Base-by-base conservation (phyloP, 2,113 vertebrate species). In the Chlorodrepanis virens region DNA sequence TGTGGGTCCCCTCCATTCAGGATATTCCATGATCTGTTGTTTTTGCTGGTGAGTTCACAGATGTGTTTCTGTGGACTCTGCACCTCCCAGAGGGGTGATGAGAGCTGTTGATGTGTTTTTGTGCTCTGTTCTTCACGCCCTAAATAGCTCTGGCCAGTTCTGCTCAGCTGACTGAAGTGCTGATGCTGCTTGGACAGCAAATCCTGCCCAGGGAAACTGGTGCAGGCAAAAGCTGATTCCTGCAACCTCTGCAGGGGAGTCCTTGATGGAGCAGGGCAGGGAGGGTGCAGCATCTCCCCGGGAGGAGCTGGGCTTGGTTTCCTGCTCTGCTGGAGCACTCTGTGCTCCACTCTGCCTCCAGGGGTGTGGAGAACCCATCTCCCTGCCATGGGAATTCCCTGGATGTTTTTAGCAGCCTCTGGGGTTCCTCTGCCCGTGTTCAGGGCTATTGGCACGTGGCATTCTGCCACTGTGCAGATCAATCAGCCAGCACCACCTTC, bases 21-120 rank as follows among this genome's bases (percentile, higher is more conserved):
- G 39, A 17, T 14, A 5, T 22, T 22, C 35, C 1, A 0, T 21
- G 40, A 2, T 8, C 47, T 6, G 1, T 2, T 1, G 0, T 37
- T 79, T 64, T 33, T 39, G 40, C 42, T 77, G 53, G 6, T 33
- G 65, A 63, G 61, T 9, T 94, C 81, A 14, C 74, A 69, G 56
- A 18, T 20, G 67, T 1, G 3, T 74, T 92, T 40, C 76, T 70
- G 28, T 31, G 68, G 54, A 18, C 45, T 69, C n/a, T 86, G 59
- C 31, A 9, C 59, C 44, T 60, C 69, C 42, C 57, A 16, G 45
- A 10, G 37, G 45, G 45, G 13, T 8, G 50, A 33, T 72, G 63
- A 20, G 76, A 89, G 15, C 4, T 11, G 11, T 35, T 15, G 54
- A 5, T 83, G 25, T 39, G 80, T 19, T 69, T 80, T 57, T 79